A percentile compares a stretch with the other conserved stretches of the same genome.
These are phyloP conservation scores for Phenganax subtilis DNA, from an alignment of 92 coral and sea anemone species.

Conservation along the genomic window DNA sequence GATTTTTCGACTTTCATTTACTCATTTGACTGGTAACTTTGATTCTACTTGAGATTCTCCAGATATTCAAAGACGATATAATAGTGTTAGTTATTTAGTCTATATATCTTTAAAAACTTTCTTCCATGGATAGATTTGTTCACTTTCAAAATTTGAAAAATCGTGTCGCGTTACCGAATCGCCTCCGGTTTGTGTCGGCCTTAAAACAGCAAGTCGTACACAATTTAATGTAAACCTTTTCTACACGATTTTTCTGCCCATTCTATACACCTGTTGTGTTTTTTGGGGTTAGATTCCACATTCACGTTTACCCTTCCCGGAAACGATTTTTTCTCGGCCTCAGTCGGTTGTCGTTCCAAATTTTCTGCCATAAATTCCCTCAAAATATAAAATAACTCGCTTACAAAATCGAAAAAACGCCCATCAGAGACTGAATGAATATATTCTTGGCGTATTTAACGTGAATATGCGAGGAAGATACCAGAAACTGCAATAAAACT, in stretches of 20 bases:
- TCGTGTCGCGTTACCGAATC: no score
- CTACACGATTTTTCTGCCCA: slow-evolving; percentile 62
- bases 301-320: slow-evolving; percentile 39
- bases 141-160: no score
- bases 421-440: neutral
- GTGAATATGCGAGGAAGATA: neutral
- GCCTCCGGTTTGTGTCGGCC: no score
- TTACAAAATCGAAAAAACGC: neutral
- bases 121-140: no score
- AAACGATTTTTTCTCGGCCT: slow-evolving; percentile 50
- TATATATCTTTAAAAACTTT: no score
- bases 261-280: slow-evolving; percentile 60
- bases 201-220: neutral
- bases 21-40: no score
- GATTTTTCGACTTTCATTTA: no score
- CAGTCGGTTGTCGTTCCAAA: slow-evolving; percentile 36
- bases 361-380: slow-evolving; percentile 58
- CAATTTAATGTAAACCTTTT: slow-evolving; percentile 46
- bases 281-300: slow-evolving; percentile 51
- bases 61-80: no score
- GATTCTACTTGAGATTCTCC: no score
- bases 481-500: neutral
- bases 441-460: neutral
- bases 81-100: no score
- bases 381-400: neutral